Evolutionary conservation across 2,113 vertebrate genomes (phyloP).

Genomic region (Myanophis thanlyinensis): DNA sequence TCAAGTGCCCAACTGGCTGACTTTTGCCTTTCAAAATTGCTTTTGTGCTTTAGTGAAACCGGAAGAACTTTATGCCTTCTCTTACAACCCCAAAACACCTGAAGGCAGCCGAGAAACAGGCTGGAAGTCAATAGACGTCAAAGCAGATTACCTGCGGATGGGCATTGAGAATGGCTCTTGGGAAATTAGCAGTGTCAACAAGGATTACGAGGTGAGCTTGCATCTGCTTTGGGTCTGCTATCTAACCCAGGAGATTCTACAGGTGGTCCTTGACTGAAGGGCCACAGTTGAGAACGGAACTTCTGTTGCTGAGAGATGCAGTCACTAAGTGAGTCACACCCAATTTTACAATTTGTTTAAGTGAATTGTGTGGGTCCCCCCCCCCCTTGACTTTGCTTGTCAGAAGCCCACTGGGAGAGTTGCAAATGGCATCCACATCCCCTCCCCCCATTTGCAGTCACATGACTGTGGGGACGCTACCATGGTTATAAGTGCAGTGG

Average conservation of each 20-base stretch:
- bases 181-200: conserved; percentile 75
- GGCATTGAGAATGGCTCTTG: conserved; percentile 76
- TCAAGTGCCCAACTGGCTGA: background rate
- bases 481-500: background rate
- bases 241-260: background rate
- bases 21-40: conserved; percentile 1
- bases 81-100: conserved; percentile 77
- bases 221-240: background rate
- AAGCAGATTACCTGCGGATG: conserved; percentile 76
- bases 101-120: conserved; percentile 71
- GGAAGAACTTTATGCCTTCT: conserved; percentile 82
- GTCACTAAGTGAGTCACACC: background rate
- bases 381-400: background rate
- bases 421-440: background rate
- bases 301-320: background rate
- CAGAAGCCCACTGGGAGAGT: background rate
- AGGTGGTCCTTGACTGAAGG: background rate
- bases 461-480: background rate
- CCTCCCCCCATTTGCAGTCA: too few species aligned
- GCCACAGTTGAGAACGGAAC: background rate
- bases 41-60: conserved; percentile 58
- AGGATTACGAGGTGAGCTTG: conserved; percentile 75
- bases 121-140: conserved; percentile 73
- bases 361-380: background rate
- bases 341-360: background rate